Percentiles rank a stretch among this genome's conserved stretches.
phyloP scores from a whole-genome alignment of 1,140 invertebrate species.

The Whitmania pigra region DNA sequence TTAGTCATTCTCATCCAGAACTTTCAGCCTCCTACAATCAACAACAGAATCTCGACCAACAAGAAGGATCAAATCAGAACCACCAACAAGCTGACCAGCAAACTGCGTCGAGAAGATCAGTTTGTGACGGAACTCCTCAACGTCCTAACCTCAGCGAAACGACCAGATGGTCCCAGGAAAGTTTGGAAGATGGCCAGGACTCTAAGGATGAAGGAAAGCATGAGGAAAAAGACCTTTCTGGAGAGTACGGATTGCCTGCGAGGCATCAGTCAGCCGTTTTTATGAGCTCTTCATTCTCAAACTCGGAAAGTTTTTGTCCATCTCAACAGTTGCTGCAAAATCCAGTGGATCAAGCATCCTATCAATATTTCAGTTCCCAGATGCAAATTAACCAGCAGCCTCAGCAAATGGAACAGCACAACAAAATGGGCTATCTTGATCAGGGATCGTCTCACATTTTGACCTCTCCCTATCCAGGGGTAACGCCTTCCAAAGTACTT shows the following conservation, averaged over 20 bases:
- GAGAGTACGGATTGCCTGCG: neutral
- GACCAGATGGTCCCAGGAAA: neutral
- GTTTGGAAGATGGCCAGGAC: neutral
- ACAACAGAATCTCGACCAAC: neutral
- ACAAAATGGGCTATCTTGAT: too few species aligned
- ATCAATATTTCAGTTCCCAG: neutral
- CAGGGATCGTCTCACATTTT: too few species aligned
- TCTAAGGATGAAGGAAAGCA: neutral
- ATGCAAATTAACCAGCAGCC: neutral
- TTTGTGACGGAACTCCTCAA: neutral
- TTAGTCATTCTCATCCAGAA: neutral
- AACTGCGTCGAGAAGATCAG: neutral
- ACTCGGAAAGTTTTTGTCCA: neutral
- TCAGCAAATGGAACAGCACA: neutral
- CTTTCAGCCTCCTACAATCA: slow-evolving; percentile 2
- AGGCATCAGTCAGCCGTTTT: too few species aligned
- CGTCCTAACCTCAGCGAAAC: neutral
- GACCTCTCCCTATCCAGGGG: too few species aligned
- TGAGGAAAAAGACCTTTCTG: neutral
- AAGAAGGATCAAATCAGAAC: neutral
- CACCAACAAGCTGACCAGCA: neutral
- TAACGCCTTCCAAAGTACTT: too few species aligned
- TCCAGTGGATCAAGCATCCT: neutral
- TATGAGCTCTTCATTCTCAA: neutral
- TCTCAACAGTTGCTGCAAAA: neutral